Percentiles rank a stretch among this genome's conserved stretches.
These are phyloP conservation scores for Bambusicola thoracicus DNA, from an alignment of 2,113 vertebrate genomes.

Conservation along the genomic window DNA sequence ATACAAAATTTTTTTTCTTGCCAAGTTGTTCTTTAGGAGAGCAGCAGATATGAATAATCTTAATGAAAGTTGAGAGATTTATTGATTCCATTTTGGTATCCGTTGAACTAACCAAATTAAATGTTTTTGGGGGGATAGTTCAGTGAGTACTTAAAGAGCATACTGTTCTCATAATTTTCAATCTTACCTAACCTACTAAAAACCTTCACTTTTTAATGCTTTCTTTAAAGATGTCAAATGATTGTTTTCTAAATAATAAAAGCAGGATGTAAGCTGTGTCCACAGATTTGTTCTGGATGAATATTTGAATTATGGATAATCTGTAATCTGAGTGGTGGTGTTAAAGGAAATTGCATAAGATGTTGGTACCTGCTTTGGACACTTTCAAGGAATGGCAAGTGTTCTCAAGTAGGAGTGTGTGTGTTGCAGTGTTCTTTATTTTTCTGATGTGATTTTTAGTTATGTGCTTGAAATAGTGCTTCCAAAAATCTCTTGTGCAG, in stretches of 20 bases:
- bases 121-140: neutral
- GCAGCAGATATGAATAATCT: neutral
- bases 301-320: neutral
- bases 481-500: neutral
- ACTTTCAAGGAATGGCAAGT: neutral
- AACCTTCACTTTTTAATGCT: neutral
- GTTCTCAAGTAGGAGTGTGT: neutral
- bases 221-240: neutral
- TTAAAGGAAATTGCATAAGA: neutral
- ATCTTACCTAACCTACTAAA: neutral
- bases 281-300: neutral
- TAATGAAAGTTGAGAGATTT: neutral
- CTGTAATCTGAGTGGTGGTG: neutral
- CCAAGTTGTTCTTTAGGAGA: neutral
- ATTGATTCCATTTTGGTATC: neutral
- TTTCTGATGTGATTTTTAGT: neutral
- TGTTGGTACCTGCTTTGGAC: neutral
- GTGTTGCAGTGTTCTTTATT: neutral
- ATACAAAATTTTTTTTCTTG: neutral
- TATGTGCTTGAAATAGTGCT: neutral
- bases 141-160: neutral
- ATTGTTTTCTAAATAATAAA: neutral
- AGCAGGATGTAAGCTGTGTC: neutral
- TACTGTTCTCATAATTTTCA: neutral
- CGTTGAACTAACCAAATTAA: neutral